A percentile compares a stretch with the other conserved stretches of the same genome.
Evolutionary conservation across 2,888 invertebrate species (phyloP).

Genomic region (Drosophila siamana): DNA sequence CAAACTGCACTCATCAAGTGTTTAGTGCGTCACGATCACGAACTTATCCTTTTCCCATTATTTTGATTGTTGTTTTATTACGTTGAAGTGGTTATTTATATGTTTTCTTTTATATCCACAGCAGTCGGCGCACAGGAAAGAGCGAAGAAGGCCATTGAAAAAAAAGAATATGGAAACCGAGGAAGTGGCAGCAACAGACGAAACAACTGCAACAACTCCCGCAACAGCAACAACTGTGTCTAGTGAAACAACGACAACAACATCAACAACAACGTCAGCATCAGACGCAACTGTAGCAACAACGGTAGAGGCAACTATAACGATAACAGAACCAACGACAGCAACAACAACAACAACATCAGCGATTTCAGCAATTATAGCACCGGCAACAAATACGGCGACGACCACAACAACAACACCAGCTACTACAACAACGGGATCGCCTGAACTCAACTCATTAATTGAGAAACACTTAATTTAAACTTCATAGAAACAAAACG

Average conservation of each 20-base stretch:
- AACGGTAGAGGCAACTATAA: conserved; percentile 36
- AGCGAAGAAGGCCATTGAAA: conserved; percentile 63
- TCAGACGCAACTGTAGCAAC: conserved; percentile 40
- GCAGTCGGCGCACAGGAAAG: conserved; percentile 61
- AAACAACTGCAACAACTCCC: conserved; percentile 39
- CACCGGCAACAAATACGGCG: conserved; percentile 41
- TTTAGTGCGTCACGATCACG: conserved; percentile 1
- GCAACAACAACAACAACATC: conserved; percentile 27
- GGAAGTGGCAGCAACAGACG: conserved; percentile 38
- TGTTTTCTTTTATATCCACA: conserved; percentile 25
- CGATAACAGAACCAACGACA: conserved; percentile 11
- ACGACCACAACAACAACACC: conserved; percentile 17
- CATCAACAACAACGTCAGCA: background rate
- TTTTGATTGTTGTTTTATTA: background rate
- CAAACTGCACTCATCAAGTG: conserved; percentile 9
- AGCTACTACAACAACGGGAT: conserved; percentile 55
- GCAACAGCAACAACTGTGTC: conserved; percentile 46
- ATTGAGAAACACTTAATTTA: conserved; percentile 67
- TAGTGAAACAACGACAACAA: conserved; percentile 44
- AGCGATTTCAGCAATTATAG: conserved; percentile 48
- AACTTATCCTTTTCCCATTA: conserved; percentile 1
- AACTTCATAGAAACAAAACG: conserved; percentile 48
- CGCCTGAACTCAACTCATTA: conserved; percentile 59
- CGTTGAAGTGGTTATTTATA: background rate
- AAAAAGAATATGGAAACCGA: conserved; percentile 57